Percentiles rank a stretch among this genome's conserved stretches.
phyloP scores from a whole-genome alignment of 1,140 invertebrate genomes.

The Anastrepha ludens region DNA sequence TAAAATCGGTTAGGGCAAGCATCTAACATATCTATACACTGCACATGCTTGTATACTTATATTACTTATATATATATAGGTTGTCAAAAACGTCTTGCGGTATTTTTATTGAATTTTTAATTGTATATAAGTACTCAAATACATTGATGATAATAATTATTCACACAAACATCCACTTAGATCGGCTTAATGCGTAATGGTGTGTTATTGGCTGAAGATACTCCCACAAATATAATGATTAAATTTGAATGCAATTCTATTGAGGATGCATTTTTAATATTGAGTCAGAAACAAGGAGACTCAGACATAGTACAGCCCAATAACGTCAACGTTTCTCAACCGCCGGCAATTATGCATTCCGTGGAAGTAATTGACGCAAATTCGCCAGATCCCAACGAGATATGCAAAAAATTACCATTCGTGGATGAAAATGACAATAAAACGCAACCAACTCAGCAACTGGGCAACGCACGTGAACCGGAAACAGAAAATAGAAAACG shows the following conservation, averaged over 20 bases:
- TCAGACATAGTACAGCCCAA: slow-evolving; percentile 62
- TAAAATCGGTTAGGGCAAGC: too few species aligned
- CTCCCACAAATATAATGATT: slow-evolving; percentile 81
- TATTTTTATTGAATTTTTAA: too few species aligned
- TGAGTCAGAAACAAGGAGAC: slow-evolving; percentile 80
- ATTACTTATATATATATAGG: too few species aligned
- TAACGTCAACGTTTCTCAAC: slow-evolving; percentile 56
- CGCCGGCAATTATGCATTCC: slow-evolving; percentile 59
- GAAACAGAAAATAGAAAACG: slow-evolving; percentile 66
- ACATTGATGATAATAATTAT: too few species aligned
- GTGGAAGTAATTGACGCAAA: slow-evolving; percentile 67
- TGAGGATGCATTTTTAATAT: slow-evolving; percentile 84
- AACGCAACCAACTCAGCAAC: not conserved
- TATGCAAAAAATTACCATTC: slow-evolving; percentile 17
- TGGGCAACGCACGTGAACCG: slow-evolving; percentile 56
- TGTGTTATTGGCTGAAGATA: slow-evolving; percentile 88
- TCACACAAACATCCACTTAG: slow-evolving; percentile 73
- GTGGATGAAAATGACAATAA: slow-evolving; percentile 42
- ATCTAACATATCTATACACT: too few species aligned
- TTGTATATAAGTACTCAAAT: slow-evolving; percentile 6
- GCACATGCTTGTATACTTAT: too few species aligned
- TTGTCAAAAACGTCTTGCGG: too few species aligned
- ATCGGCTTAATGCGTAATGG: slow-evolving; percentile 93
- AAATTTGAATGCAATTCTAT: slow-evolving; percentile 80
- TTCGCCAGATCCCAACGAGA: slow-evolving; percentile 48